Conservation (phyloP, 2,888 invertebrate genomes). For the Drosophila colorata region DNA sequence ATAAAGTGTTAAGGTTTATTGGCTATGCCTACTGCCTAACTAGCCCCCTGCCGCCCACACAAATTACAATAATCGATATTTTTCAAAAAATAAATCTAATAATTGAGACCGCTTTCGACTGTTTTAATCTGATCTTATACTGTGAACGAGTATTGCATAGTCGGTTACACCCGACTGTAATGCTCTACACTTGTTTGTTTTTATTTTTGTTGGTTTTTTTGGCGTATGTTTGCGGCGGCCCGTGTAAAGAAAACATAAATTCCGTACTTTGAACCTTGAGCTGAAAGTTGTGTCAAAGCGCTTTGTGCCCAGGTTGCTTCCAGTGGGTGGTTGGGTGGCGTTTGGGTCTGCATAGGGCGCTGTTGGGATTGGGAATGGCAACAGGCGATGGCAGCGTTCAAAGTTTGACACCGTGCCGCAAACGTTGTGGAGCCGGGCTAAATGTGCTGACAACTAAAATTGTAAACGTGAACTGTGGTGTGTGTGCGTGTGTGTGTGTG, state of each 20-base stretch:
- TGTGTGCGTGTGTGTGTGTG: constrained; percentile 19
- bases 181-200: constrained; percentile 13
- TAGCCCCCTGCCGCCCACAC: too few species aligned
- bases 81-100: too few species aligned
- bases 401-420: constrained; percentile 57
- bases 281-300: constrained; percentile 68
- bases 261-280: constrained; percentile 70
- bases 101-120: too few species aligned
- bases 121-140: too few species aligned
- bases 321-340: constrained; percentile 19
- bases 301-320: constrained; percentile 53
- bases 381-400: constrained; percentile 39
- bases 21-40: too few species aligned
- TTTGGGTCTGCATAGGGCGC: not conserved
- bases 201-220: constrained; percentile 29
- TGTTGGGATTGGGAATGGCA: constrained; percentile 26
- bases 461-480: constrained; percentile 39
- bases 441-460: constrained; percentile 67
- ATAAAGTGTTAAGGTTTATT: too few species aligned
- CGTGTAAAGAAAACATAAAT: constrained; percentile 68
- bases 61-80: too few species aligned
- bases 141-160: too few species aligned
- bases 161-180: too few species aligned
- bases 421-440: constrained; percentile 45
- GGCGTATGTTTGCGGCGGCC: constrained; percentile 54